A percentile compares a stretch with the other conserved stretches of the same genome.
Conservation (phyloP, 2,113 vertebrate genomes). For the Peromyscus polionotus region DNA sequence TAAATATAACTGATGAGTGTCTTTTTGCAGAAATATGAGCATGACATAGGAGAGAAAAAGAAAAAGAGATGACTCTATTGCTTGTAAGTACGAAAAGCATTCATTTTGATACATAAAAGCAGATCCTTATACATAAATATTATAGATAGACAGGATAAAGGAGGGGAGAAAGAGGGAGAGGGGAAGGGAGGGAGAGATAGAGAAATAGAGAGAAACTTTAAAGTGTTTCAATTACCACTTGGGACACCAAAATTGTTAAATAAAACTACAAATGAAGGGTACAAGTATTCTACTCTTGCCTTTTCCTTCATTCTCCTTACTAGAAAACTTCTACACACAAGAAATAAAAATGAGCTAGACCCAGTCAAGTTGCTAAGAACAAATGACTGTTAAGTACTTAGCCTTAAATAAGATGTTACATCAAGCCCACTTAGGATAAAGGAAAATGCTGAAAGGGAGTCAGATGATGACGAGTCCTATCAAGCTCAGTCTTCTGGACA, state of each 20-base stretch:
- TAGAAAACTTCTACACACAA: background rate
- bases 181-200: background rate
- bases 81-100: background rate
- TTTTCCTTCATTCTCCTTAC: background rate
- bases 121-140: background rate
- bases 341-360: background rate
- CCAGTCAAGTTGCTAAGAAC: background rate
- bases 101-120: background rate
- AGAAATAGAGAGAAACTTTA: background rate
- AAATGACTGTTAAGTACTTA: background rate
- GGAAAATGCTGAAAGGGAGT: background rate
- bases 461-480: background rate
- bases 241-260: background rate
- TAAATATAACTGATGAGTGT: background rate
- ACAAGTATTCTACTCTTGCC: background rate
- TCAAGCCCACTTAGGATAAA: background rate
- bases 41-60: background rate
- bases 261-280: background rate
- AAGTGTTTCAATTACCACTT: background rate
- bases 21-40: background rate
- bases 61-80: background rate
- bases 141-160: background rate
- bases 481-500: background rate
- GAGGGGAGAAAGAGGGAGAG: background rate
- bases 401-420: background rate